Evolutionary conservation across 2,888 invertebrate species (phyloP), one percentile per base, ranked within the genome.

Genomic region (Thecocarcelia acutangulata): DNA sequence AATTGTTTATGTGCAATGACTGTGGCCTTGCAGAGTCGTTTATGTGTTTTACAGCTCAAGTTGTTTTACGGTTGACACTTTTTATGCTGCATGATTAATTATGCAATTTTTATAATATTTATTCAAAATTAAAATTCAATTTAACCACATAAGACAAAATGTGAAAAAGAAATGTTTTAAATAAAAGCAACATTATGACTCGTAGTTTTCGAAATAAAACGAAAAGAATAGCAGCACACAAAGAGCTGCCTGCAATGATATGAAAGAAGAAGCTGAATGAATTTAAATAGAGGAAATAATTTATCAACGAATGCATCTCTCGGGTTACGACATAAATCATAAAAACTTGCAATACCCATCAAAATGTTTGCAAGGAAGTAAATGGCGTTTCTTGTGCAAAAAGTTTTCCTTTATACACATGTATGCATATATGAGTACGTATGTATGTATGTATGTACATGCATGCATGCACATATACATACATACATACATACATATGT

Each of bases 61-160:
- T 70, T 81, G 54, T 77, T 50, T 19, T 70, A 58, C 46, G 74
- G 64, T 78, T 82, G 81, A 82, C 81, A 82, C 56, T 82, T 74
- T 64, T 48, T 80, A 77, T 82, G 69, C 77, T 59, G 69, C 69
- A 74, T 82, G 81, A 82, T 82, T 82, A 78, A 82, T 82, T 78
- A 74, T 78, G 69, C 69, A 74, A 74, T 74, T 78, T 73, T 78
- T 70, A 50, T 73, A 68, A 77, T 74, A 78, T 81, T 63, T 64
- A 73, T 73, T 64, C n/a, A 73, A 81, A 77, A 81, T 69, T 81
- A 77, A 73, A 77, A 81, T 81, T 81, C 69, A 77, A 69, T 81
- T 81, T 77, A 73, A 81, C 76, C 72, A 68, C 72, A 68, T 8
- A 66, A 54, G 28, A 46, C 8, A 24, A 56, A 19, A 24, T 56